Percentiles rank a stretch among this genome's conserved stretches.
These are phyloP conservation scores for Hydrolagus affinis DNA, from an alignment of 2,113 vertebrate species.

Conservation along the genomic window DNA sequence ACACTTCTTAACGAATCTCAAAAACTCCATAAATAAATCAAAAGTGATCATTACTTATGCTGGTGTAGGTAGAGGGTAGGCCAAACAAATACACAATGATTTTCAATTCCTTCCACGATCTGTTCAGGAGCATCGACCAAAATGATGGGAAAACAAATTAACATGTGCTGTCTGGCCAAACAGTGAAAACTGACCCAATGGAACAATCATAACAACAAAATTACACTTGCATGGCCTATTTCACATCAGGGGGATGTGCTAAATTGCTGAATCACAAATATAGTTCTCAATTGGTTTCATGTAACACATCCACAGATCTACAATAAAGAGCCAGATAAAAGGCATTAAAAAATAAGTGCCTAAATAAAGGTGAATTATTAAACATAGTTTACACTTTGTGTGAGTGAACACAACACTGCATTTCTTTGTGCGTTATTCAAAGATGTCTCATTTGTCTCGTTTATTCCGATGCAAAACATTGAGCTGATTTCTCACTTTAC, in stretches of 20 bases:
- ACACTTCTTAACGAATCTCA: neutral
- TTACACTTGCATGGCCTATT: too few species aligned
- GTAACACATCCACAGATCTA: neutral
- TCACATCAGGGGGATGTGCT: too few species aligned
- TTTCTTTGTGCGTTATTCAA: conserved; percentile 7
- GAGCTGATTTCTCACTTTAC: neutral
- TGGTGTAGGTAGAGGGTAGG: neutral
- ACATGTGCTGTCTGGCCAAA: neutral
- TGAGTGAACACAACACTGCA: neutral
- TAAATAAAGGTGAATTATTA: neutral
- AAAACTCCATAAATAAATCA: neutral
- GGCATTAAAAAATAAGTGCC: neutral
- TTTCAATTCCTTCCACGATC: neutral
- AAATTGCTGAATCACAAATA: too few species aligned
- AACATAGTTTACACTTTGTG: neutral
- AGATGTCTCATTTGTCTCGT: neutral
- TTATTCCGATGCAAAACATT: neutral
- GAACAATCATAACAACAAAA: too few species aligned
- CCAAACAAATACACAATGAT: neutral
- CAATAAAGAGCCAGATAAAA: neutral
- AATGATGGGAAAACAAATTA: neutral
- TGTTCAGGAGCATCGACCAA: neutral
- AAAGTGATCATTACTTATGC: neutral
- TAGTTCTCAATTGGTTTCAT: neutral
- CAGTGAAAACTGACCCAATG: neutral